These are phyloP conservation scores for Aphelinus certus DNA, from an alignment of 1,140 invertebrate genomes.

Conservation along the genomic window DNA sequence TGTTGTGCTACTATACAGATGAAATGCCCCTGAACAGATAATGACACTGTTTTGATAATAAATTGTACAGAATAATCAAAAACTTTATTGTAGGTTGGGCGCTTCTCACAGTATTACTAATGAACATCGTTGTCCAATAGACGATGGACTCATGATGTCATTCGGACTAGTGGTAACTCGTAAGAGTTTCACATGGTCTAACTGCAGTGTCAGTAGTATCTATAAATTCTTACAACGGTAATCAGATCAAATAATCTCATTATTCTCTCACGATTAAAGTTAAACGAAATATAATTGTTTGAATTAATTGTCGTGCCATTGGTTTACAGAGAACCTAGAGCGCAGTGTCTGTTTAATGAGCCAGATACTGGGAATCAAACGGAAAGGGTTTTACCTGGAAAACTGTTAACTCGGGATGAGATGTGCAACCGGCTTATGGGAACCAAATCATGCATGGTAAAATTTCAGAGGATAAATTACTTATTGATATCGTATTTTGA, in stretches of 20 bases:
- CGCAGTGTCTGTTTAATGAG: conserved; percentile 3
- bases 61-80: no score
- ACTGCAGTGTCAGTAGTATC: conserved; percentile 1
- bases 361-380: neutral
- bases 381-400: neutral
- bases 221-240: neutral
- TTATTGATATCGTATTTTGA: no score
- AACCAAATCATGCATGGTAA: neutral
- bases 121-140: neutral
- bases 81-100: neutral
- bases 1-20: no score
- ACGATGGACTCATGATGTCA: conserved; percentile 5
- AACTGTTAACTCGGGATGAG: neutral
- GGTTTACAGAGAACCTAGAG: neutral
- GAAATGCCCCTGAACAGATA: no score
- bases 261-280: no score
- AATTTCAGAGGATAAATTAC: no score
- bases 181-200: conserved; percentile 4
- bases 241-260: neutral
- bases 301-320: no score
- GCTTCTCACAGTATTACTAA: neutral
- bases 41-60: no score
- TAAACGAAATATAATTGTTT: no score
- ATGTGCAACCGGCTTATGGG: neutral
- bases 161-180: neutral